These are phyloP conservation scores for Adrianichthys oophorus DNA, from an alignment of 2,797 vertebrate genomes.

Conservation along the genomic window DNA sequence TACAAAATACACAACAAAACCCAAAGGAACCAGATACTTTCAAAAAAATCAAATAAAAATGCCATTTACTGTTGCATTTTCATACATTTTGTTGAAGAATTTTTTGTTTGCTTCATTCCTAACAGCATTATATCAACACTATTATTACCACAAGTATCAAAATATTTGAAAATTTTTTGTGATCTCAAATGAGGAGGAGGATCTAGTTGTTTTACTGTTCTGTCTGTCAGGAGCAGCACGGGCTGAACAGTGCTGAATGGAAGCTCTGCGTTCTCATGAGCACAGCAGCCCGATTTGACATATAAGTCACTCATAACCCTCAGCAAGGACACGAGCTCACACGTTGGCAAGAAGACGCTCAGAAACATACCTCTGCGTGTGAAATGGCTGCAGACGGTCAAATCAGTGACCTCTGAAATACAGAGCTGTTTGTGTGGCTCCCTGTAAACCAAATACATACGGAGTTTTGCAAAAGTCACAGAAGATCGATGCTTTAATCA, in stretches of 20 bases:
- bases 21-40: too few relatives aligned
- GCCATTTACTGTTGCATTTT: neutral
- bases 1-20: too few relatives aligned
- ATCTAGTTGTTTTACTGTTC: slow-evolving; percentile 7
- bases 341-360: slow-evolving; percentile 23
- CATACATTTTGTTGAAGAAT: too few relatives aligned
- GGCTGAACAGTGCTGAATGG: slow-evolving; percentile 3
- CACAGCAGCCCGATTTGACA: slow-evolving; percentile 8
- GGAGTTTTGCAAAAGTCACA: neutral
- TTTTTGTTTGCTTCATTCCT: too few relatives aligned
- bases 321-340: slow-evolving; percentile 23
- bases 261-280: neutral
- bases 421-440: slow-evolving; percentile 9
- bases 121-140: too few relatives aligned
- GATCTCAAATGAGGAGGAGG: neutral
- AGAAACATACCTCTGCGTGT: slow-evolving; percentile 49
- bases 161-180: neutral
- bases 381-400: slow-evolving; percentile 45
- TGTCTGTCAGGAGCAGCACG: neutral
- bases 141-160: too few relatives aligned
- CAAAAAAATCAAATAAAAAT: neutral
- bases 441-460: slow-evolving; percentile 13
- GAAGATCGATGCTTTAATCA: slow-evolving; percentile 19
- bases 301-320: slow-evolving; percentile 22
- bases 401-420: slow-evolving; percentile 37